Evolutionary conservation across 2,797 vertebrate species (phyloP).

Genomic region (Pangasius djambal): DNA sequence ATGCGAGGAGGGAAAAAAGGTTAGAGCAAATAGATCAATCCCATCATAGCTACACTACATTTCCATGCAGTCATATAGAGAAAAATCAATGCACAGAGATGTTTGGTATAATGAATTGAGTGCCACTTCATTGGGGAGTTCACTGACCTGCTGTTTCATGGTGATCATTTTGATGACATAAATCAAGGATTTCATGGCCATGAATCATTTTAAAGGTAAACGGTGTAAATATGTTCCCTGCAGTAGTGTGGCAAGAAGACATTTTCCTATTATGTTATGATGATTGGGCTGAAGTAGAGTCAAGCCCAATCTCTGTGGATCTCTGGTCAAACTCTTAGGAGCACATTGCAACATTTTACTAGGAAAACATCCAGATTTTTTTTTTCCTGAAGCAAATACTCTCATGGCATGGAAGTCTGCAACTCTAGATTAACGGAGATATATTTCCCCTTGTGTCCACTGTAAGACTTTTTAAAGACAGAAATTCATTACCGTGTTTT

Average conservation of each 20-base stretch:
- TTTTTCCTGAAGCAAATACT: conserved; percentile 1
- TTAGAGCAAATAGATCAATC: conserved; percentile 11
- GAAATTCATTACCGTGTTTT: conserved; percentile 29
- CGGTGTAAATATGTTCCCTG: background rate
- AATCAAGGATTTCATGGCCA: conserved; percentile 10
- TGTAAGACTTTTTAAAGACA: conserved; percentile 16
- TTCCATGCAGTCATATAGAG: background rate
- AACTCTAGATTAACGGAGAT: conserved; percentile 9
- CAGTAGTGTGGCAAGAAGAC: conserved; percentile 4
- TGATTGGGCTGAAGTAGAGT: background rate
- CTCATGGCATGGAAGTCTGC: conserved; percentile 2
- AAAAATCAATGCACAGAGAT: conserved; percentile 32
- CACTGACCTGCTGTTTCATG: background rate
- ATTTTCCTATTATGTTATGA: conserved; percentile 9
- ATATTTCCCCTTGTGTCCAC: conserved; percentile 18
- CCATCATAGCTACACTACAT: background rate
- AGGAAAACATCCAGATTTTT: conserved; percentile 18
- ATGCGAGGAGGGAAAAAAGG: conserved; percentile 25
- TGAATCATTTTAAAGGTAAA: background rate
- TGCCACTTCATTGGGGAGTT: background rate
- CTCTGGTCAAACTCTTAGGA: background rate
- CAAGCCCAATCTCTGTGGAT: background rate
- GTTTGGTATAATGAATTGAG: conserved; percentile 5
- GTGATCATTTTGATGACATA: conserved; percentile 20
- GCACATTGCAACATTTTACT: background rate